Conservation (phyloP, 2,113 vertebrate genomes). For the Psittacara wagleri region DNA sequence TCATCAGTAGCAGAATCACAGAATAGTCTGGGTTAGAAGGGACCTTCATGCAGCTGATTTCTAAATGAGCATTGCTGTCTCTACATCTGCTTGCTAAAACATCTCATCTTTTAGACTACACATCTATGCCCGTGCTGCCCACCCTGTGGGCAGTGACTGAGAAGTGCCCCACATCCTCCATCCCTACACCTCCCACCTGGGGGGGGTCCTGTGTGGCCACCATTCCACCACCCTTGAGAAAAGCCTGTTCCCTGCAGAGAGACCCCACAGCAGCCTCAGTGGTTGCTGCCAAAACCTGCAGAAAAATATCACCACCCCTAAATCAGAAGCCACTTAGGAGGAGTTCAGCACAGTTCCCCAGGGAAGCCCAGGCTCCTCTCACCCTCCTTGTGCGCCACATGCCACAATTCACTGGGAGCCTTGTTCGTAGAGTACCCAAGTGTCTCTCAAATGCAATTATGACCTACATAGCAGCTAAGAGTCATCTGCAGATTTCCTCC, state of each 20-base stretch:
- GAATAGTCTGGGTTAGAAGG: not conserved
- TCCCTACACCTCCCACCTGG: not conserved
- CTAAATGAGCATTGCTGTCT: not conserved
- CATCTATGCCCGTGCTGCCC: rapidly evolving
- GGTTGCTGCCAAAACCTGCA: not conserved
- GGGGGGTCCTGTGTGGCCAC: not conserved
- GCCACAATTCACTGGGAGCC: not conserved
- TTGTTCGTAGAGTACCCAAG: not conserved
- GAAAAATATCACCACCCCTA: not conserved
- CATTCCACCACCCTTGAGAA: not conserved
- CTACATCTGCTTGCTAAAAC: not conserved
- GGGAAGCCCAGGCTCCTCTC: rapidly evolving
- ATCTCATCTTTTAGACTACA: not conserved
- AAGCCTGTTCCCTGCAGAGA: not conserved
- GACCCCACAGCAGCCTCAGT: not conserved
- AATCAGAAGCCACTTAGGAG: not conserved
- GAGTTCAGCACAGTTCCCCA: rapidly evolving
- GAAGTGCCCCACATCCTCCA: not conserved
- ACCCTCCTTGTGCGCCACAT: not conserved
- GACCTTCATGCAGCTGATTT: not conserved
- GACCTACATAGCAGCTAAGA: not conserved
- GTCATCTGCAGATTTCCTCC: not conserved
- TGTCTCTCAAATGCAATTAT: not conserved
- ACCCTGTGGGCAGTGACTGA: rapidly evolving
- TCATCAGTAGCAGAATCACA: not conserved